Evolutionary conservation across 1,140 invertebrate species (phyloP).

Genomic region (Stegodyphus dumicola): DNA sequence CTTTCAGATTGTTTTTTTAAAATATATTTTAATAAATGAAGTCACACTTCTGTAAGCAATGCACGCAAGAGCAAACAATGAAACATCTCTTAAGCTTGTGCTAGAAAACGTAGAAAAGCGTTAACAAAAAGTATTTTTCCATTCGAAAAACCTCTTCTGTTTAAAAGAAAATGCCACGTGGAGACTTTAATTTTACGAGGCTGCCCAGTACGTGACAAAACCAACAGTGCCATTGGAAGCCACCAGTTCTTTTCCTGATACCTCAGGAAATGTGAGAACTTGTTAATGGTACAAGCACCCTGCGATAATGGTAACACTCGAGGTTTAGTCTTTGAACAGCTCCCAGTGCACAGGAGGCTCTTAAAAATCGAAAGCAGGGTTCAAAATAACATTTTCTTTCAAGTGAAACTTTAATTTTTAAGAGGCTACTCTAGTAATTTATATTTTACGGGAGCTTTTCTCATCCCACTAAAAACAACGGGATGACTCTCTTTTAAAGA

Average conservation of each 20-base stretch:
- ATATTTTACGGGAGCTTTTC: constrained; percentile 31
- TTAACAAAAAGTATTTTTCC: no score
- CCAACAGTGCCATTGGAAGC: background rate
- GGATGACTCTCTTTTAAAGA: background rate
- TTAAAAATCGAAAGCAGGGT: constrained; percentile 13
- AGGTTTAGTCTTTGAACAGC: background rate
- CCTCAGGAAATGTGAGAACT: constrained; percentile 45
- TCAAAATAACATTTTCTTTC: constrained; percentile 31
- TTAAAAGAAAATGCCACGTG: no score
- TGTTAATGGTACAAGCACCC: constrained; percentile 46
- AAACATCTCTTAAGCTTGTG: no score
- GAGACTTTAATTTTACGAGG: constrained; percentile 46
- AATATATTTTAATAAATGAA: no score
- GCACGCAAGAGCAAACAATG: no score
- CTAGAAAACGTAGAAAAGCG: no score
- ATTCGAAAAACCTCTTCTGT: no score
- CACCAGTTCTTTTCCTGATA: constrained; percentile 9
- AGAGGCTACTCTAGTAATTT: constrained; percentile 44
- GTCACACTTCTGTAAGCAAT: no score
- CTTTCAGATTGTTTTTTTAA: no score
- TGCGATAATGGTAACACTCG: constrained; percentile 53
- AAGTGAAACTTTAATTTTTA: constrained; percentile 58
- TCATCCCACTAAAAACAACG: constrained; percentile 45
- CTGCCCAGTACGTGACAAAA: constrained; percentile 21
- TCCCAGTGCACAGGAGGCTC: background rate